Base-by-base conservation (phyloP, 1,140 invertebrate genomes). In the Danaus plexippus region DNA sequence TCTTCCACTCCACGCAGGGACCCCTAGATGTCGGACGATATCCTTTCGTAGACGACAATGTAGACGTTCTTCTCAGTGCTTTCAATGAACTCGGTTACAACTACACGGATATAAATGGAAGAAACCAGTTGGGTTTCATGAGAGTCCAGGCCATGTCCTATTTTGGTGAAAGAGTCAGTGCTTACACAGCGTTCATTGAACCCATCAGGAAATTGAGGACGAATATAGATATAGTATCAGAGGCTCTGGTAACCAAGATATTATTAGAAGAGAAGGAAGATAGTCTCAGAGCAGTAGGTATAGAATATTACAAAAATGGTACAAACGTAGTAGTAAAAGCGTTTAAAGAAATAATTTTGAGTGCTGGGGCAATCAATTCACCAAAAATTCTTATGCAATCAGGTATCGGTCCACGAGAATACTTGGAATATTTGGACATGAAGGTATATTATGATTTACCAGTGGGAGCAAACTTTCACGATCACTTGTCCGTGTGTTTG, bases 381-480 rank as follows among this genome's bases (percentile, higher is more conserved):
- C 88, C 90, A 0, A 90, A 90, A 66, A 47, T 87, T 56, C 77
- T 88, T 61, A 88, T 88, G 87, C 77, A 87, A 65, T 82, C 89
- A 59, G 73, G 88, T 56, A 63, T 88, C 54, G 81, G 89, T 59
- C 79, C 83, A 61, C 78, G 79, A 67, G 77, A 84, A 15, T 86
- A 88, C 52, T 73, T 88, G 57, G 77, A 88, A 64, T 85, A 85
- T 62, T 67, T 89, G 54, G 81, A 84, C 41, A 89, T 93, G 11
- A 69, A 84, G 9, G 70, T 90, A 0, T 66, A 89, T 9, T 63
- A 82, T 47, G 90, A 94, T 68, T 82, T 94, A 10, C 90, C 92
- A 0, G 94, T 95, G 1, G 94, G 94, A 0, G 75, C 89, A n/a
- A 95, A 95, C 76, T 89, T 95, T 2, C 90, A 92, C 53, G 91